Conservation (phyloP, 2,113 vertebrate species). For the Alaudala cheleensis region DNA sequence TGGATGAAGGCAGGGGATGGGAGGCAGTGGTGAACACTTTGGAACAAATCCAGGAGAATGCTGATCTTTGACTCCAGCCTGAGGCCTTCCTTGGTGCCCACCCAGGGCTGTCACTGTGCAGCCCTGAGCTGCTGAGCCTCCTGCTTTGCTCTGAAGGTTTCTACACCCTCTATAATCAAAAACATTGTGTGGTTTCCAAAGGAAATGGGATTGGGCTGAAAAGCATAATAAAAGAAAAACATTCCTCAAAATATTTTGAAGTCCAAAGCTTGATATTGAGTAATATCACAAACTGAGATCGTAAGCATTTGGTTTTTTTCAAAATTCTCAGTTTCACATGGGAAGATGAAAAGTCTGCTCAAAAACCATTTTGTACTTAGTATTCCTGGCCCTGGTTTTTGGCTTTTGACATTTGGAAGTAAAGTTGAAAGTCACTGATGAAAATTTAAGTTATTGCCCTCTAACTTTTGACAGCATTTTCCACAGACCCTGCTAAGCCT, state of each 20-base stretch:
- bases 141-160: neutral
- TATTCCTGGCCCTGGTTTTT: neutral
- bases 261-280: neutral
- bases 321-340: neutral
- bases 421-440: slow-evolving; percentile 39
- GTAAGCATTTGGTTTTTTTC: neutral
- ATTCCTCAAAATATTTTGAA: neutral
- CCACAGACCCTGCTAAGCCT: neutral
- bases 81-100: neutral
- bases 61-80: neutral
- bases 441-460: slow-evolving; percentile 58
- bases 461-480: slow-evolving; percentile 59
- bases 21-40: neutral
- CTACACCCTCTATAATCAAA: neutral
- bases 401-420: slow-evolving; percentile 31
- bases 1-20: neutral
- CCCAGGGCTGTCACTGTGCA: neutral
- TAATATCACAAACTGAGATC: neutral
- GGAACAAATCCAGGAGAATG: neutral
- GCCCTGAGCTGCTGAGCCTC: neutral
- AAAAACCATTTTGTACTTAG: neutral
- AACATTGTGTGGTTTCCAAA: neutral
- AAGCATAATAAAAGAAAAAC: neutral
- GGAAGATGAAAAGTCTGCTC: neutral
- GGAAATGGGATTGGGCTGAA: neutral